Base-by-base conservation (phyloP, 2,888 invertebrate genomes). In the Lycocerus yunnanus region DNA sequence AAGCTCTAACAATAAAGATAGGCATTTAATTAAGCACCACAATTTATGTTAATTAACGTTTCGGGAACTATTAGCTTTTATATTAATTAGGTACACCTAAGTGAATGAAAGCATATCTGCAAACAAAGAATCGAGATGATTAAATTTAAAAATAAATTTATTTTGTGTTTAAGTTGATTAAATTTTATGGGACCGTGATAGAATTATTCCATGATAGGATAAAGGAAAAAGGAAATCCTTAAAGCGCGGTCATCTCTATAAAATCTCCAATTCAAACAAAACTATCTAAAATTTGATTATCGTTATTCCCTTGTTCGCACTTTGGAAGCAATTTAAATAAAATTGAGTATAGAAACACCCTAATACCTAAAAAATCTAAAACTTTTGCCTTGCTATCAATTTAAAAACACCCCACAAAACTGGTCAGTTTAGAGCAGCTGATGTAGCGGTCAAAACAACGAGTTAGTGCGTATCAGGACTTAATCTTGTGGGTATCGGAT, bases 391-490 rank as follows among this genome's bases (percentile, higher is more conserved):
- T 67, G 75, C 80, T 78, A 81, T 83, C 82, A 81, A 83, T 83
- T 83, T 81, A 78, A 80, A 81, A 81, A 80, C 80, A 79, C 81
- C 79, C 80, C 79, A 18, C 16, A 77, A 79, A 78, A 81, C 80
- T 75, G 79, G 68, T 71, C 71, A 77, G 76, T 77, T 80, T 79
- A 78, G 76, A 78, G 80, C 76, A 77, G 78, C 76, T 73, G 81
- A 78, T 77, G 75, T 73, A 77, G 77, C 80, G 79, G 79, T 82
- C 82, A 82, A 83, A 82, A 80, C 79, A 78, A 78, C 80, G 80
- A 82, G 81, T 83, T 82, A 82, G 82, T 79, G 82, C 81, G 80
- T 82, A 83, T 84, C 82, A 83, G 80, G 78, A 81, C 81, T 81
- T 82, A 82, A 83, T 83, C 82, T 83, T 80, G 80, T 78, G 80